Base-by-base conservation (phyloP, 2,888 invertebrate genomes). In the Andrena camellia region DNA sequence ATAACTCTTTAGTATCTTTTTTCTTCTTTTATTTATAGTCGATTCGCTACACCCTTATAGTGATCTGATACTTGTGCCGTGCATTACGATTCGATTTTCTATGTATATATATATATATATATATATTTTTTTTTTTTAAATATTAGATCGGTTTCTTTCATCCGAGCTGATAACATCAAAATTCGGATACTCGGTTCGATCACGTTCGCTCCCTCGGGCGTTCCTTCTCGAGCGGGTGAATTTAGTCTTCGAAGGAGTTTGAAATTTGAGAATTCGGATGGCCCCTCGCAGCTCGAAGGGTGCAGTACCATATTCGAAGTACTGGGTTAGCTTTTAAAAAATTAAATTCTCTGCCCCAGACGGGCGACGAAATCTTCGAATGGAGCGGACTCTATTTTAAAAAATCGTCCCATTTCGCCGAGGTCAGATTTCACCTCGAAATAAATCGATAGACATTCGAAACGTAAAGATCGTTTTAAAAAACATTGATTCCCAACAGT, bases 61-160 rank as follows among this genome's bases (percentile, higher is more conserved):
- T 89, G 87, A 88, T 84, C 86, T 84, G 86, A 83, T 89, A 89
- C 83, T 90, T 87, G 91, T 91, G 89, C 90, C 86, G 88, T 90
- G 90, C 89, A 85, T 90, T 82, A 78, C 75, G 80, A 52, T 50
- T 76, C 64, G 68, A 50, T 69, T 63, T 35, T 54, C 35, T 64
- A 54, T 52, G 57, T 70, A 68, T 50, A 50, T 60, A 75, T 59
- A 48, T 57, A 66, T n/a, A 66, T 29, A 59, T 23, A 33, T 20
- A 31, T 42, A 13, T 42, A 2, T 42, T 4, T 42, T 13, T 17
- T 4, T 31, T 31, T 2, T 5, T 5, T 31, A 0, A 5, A 42
- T 42, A 42, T 42, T 42, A 42, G 20, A 33, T 42, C 74, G 67
- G 23, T 62, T 20, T 20, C 3, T 48, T 42, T 29, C 42, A 50